Percentiles rank a stretch among this genome's conserved stretches.
phyloP scores from a whole-genome alignment of 2,888 invertebrate species.

The Eupsilia transversa region DNA sequence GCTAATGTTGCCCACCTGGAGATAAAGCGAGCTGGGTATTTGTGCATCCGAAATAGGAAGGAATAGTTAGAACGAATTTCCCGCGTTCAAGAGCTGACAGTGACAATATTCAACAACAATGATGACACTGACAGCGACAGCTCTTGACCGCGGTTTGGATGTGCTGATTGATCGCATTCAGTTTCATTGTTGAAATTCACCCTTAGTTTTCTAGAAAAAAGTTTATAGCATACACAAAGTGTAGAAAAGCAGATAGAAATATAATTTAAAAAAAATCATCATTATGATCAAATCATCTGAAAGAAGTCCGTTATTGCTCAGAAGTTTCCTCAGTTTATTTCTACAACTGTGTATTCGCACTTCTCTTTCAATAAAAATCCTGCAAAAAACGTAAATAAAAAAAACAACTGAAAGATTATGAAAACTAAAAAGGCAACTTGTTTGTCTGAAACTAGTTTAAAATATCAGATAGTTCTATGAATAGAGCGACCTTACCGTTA shows the following conservation, averaged over 20 bases:
- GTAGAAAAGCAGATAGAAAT: not conserved
- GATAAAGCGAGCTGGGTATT: slow-evolving; percentile 70
- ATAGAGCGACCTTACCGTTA: slow-evolving; percentile 23
- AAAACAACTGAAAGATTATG: not conserved
- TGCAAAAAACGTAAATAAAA: not conserved
- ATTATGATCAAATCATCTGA: not conserved
- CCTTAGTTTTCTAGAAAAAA: not conserved
- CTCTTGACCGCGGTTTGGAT: not conserved
- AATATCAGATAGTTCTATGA: slow-evolving; percentile 16
- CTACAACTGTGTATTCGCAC: not conserved
- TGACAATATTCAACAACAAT: not conserved
- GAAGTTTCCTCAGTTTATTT: not conserved
- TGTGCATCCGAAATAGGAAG: slow-evolving; percentile 17
- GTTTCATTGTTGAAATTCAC: not conserved
- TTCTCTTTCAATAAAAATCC: not conserved
- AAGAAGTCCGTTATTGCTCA: not conserved
- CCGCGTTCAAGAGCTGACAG: not conserved
- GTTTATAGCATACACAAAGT: not conserved
- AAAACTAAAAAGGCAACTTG: not conserved
- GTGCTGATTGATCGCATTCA: not conserved
- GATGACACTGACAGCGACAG: not conserved
- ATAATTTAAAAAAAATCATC: not conserved
- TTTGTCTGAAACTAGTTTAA: slow-evolving; percentile 15
- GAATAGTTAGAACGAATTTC: not conserved
- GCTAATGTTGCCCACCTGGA: slow-evolving; percentile 71